These are phyloP conservation scores for Neoitamus cyanurus DNA, from an alignment of 2,888 invertebrate species.

Conservation along the genomic window DNA sequence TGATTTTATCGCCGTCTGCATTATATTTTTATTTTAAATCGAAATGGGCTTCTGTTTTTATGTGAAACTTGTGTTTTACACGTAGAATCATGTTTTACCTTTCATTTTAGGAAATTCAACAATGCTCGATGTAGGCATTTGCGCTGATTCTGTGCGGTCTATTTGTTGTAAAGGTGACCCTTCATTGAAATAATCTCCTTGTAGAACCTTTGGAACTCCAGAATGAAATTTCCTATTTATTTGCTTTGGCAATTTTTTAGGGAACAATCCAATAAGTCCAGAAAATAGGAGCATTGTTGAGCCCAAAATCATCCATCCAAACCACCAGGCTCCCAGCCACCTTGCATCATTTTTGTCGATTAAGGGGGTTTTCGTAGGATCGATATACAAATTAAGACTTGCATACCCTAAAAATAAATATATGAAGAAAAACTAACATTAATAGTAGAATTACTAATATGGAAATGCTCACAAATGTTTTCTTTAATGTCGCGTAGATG, in stretches of 20 bases:
- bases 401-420: slow-evolving; percentile 58
- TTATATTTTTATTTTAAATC: too few relatives aligned
- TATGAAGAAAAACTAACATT: background rate
- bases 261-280: slow-evolving; percentile 74
- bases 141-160: slow-evolving; percentile 59
- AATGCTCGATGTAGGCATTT: slow-evolving; percentile 54
- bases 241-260: slow-evolving; percentile 64
- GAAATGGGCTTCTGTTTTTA: too few relatives aligned
- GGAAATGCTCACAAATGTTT: too few relatives aligned
- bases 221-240: slow-evolving; percentile 57
- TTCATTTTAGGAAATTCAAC: slow-evolving; percentile 63
- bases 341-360: slow-evolving; percentile 73
- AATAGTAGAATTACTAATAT: background rate
- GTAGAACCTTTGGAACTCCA: slow-evolving; percentile 60
- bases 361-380: slow-evolving; percentile 71
- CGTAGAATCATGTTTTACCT: too few relatives aligned
- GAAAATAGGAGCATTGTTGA: slow-evolving; percentile 71
- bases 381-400: slow-evolving; percentile 71
- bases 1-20: too few relatives aligned
- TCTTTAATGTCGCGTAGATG: too few relatives aligned
- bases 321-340: slow-evolving; percentile 82
- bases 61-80: too few relatives aligned
- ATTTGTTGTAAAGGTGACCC: slow-evolving; percentile 57
- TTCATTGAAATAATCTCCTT: slow-evolving; percentile 59
- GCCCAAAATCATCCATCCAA: slow-evolving; percentile 72